Base-by-base conservation (phyloP, 2,888 invertebrate species). In the Philopedon plagiatum region DNA sequence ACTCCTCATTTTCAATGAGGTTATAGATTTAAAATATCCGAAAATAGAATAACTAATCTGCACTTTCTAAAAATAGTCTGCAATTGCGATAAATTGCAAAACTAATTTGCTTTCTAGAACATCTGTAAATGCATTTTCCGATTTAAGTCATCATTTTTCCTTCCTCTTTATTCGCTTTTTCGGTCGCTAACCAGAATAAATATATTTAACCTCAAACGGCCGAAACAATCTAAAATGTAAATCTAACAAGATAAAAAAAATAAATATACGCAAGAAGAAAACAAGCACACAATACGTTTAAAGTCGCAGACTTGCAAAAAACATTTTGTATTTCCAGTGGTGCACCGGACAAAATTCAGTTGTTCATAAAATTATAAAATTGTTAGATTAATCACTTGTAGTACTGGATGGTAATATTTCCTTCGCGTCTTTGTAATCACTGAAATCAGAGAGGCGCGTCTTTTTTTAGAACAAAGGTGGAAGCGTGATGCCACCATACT, bases 211-310 rank as follows among this genome's bases (percentile, higher is more conserved):
- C 68, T 68, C 60, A 68, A 68, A 68, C 51, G 58, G 32, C 58
- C 34, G 39, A 68, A 68, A 54, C 68, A 68, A 68, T 68, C 61
- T 61, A 61, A 68, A 68, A 68, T 68, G 61, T 61, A 68, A 68
- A 68, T 61, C 61, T 54, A 41, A 51, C 68, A 54, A 46, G 68
- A 68, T 68, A 61, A 68, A 66, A 68, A 68, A 61, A 54, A 68
- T 54, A 60, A 54, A 51, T 41, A 61, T 60, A 54, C 49, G 41
- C 13, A 18, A 23, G 58, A 37, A 67, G 41, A 67, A 32, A 46
- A 49, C 29, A 32, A 34, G 58, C 58, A 32, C 37, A 58, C 66
- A 67, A 67, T 67, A 67, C 60, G 57, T 67, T 51, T 67, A 49
- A 49, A 49, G 46, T 65, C 19, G 32, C 23, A 29, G 37, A 41